Evolutionary conservation across 53 echinoderm and acorn worm species (phyloP).

Genomic region (Mesocentrotus franciscanus): DNA sequence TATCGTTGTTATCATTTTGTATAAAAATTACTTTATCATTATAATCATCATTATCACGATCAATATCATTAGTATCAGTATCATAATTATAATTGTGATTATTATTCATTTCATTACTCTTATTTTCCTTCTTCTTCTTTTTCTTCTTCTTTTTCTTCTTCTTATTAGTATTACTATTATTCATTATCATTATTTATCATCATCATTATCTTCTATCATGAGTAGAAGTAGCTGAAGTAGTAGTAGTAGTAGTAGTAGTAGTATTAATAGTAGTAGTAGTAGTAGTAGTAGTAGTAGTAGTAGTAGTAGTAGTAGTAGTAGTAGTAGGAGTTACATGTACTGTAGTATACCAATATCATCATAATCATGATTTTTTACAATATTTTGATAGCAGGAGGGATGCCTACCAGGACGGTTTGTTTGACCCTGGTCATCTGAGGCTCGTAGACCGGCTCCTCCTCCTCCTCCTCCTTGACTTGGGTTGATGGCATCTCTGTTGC

Average conservation of each 20-base stretch:
- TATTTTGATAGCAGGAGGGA: background rate
- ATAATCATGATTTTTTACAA: background rate
- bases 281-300: too few species aligned
- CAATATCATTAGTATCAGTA: background rate
- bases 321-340: too few species aligned
- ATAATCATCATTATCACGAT: background rate
- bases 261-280: too few species aligned
- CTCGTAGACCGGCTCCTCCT: conserved; percentile 73
- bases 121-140: too few species aligned
- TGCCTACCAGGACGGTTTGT: conserved; percentile 81
- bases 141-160: too few species aligned
- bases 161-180: too few species aligned
- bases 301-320: too few species aligned
- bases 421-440: conserved; percentile 77
- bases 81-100: background rate
- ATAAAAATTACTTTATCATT: background rate
- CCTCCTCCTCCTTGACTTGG: conserved; percentile 73
- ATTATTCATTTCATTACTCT: background rate
- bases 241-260: too few species aligned
- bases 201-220: too few species aligned
- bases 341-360: background rate
- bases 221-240: too few species aligned
- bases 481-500: conserved; percentile 73
- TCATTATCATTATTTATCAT: too few species aligned
- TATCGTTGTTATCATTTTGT: too few species aligned